Percentiles rank a stretch among this genome's conserved stretches.
Evolutionary conservation across 2,113 vertebrate genomes (phyloP).

Genomic region (Isurus oxyrinchus): DNA sequence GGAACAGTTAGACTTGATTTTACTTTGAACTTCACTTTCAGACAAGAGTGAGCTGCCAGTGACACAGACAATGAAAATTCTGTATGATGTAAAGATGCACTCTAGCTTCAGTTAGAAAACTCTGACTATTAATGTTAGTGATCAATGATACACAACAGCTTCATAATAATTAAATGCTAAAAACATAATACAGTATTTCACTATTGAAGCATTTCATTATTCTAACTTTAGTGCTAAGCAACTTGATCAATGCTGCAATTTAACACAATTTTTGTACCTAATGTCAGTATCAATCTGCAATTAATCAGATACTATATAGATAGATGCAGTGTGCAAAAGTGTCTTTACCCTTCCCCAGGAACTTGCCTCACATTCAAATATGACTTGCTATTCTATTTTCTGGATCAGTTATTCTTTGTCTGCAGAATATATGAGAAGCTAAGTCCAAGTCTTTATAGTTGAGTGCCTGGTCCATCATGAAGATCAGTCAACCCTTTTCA

Average conservation of each 20-base stretch:
- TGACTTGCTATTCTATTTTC: background rate
- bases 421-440: background rate
- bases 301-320: background rate
- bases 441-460: background rate
- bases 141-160: background rate
- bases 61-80: background rate
- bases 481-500: background rate
- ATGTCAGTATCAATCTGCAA: background rate
- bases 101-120: background rate
- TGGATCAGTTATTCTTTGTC: background rate
- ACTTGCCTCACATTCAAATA: background rate
- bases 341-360: background rate
- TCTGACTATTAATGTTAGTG: background rate
- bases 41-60: background rate
- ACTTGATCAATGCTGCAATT: background rate
- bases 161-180: background rate
- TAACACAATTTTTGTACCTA: background rate
- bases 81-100: background rate
- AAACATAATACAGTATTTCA: background rate
- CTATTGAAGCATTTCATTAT: background rate
- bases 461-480: background rate
- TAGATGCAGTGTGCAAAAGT: background rate
- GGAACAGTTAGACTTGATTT: slow-evolving; percentile 1
- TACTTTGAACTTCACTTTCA: slow-evolving; percentile 32
- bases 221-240: background rate